Evolutionary conservation across 1,140 invertebrate genomes (phyloP).

Genomic region (Pseudomyrmex pallidus): DNA sequence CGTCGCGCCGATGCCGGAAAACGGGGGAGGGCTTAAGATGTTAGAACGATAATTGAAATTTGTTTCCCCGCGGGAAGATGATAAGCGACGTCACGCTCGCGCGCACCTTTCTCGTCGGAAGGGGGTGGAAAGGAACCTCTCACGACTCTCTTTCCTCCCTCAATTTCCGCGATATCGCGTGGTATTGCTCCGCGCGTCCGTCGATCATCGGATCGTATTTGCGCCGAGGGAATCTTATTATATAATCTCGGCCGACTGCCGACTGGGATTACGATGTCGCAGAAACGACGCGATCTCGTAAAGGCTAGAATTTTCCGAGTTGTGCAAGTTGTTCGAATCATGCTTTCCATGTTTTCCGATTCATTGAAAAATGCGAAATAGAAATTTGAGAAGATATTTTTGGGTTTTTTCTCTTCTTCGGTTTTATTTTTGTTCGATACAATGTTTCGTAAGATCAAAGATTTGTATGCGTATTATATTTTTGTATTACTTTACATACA

Average conservation of each 20-base stretch:
- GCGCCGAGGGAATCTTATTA: conserved; percentile 19
- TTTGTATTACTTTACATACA: neutral
- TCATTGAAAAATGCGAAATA: too few species aligned
- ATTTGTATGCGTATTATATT: neutral
- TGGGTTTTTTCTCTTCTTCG: neutral
- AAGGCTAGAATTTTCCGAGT: neutral
- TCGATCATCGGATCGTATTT: conserved; percentile 29
- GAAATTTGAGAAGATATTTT: neutral
- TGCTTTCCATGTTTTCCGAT: neutral
- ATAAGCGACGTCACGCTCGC: neutral
- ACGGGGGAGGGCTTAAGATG: neutral
- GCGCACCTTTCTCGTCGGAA: neutral
- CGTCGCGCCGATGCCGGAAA: neutral
- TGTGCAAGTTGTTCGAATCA: neutral
- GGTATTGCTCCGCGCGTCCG: neutral
- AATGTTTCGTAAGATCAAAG: neutral
- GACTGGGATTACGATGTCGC: neutral
- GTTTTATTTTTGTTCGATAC: neutral
- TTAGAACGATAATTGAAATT: conserved; percentile 62
- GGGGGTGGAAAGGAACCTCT: too few species aligned
- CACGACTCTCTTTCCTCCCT: neutral
- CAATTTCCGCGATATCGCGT: conserved; percentile 27
- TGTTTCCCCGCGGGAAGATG: conserved; percentile 4
- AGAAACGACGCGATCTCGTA: neutral
- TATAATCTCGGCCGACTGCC: neutral